Base-by-base conservation (phyloP, 1,140 invertebrate genomes). In the Scaptomyza graminum region DNA sequence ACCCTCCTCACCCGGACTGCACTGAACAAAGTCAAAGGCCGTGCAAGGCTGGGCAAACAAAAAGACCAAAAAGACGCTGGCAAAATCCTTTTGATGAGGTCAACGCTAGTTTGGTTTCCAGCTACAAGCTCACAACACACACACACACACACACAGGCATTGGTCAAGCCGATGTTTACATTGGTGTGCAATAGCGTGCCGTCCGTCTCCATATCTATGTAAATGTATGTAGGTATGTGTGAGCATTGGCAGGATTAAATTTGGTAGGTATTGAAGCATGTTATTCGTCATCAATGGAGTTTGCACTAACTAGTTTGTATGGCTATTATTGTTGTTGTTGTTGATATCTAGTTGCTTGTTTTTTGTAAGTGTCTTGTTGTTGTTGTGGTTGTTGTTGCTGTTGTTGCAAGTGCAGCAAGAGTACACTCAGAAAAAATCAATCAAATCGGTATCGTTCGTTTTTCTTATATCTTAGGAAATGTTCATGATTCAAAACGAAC, bases 231-330 rank as follows among this genome's bases (percentile, higher is more conserved):
- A 15, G 28, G 47, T 61, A 46, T 47, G 60, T 39, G 22, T 44
- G 76, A 55, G 72, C 79, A 74, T 84, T 83, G 79, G 79, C 80
- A 80, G 76, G 84, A 89, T 84, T 89, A 89, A 88, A 88, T 90
- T 89, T 89, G 70, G 84, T 73, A 89, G 84, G 84, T 88, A 88
- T 88, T 89, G 84, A 84, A 88, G 84, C 84, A 88, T 88, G 84
- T 88, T 88, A 84, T 84, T 88, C 80, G 84, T 88, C 83, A 88
- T 88, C 83, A 88, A 88, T 88, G 83, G 76, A 88, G 79, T 79
- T 88, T 87, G 83, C 72, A 76, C 79, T 87, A 82, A 79, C 83
- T 79, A 83, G 79, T 87, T 78, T 71, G 64, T 79, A 64, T 68
- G 52, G 62, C 57, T 75, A 50, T 56, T 56, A 39, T 59, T 78